Evolutionary conservation across 1,140 invertebrate species (phyloP), one percentile per base, ranked within the genome.

Genomic region (Neodiprion virginianus): DNA sequence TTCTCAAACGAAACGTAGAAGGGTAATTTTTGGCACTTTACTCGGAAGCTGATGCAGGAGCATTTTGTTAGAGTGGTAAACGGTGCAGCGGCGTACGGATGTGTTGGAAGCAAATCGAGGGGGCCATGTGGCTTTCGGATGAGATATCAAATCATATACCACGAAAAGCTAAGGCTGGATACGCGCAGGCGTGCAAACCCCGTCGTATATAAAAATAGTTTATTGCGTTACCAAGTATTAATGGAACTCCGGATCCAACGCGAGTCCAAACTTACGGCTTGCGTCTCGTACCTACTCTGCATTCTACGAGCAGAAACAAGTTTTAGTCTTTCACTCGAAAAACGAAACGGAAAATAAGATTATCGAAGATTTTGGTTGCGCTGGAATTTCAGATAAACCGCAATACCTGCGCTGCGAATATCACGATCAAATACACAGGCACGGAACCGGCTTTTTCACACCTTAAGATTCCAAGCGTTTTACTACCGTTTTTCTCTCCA

Each of bases 171-270:
- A 40, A 61, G 53, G 53, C 53, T 61, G 53, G 53, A 61, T 61
- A 61, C 53, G 53, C 53, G 53, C 53, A 61, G 53, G 53, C 53
- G 53, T 61, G 53, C 53, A 61, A 61, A 61, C 53, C 53, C n/a
- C 11, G 11, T 61, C 5, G 53, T 61, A 61, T 61, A 61, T 61
- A 61, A 61, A 61, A 61, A 61, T 61, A 61, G 53, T 61, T 61
- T 61, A 61, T 61, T 61, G 53, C 53, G 53, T 61, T 61, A 61
- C 53, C 53, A 61, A 61, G 53, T 61, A 61, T 61, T 61, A 61
- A 61, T 61, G 53, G 53, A 61, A 61, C 53, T 61, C 53, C 53
- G 53, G 53, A 61, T 61, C 53, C n/a, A 61, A 8, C 53, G 11
- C 11, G n/a, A 61, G 11, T 17, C 53, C 5, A 61, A 61, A 12